Base-by-base conservation (phyloP, 2,113 vertebrate genomes). In the Mugil cephalus region DNA sequence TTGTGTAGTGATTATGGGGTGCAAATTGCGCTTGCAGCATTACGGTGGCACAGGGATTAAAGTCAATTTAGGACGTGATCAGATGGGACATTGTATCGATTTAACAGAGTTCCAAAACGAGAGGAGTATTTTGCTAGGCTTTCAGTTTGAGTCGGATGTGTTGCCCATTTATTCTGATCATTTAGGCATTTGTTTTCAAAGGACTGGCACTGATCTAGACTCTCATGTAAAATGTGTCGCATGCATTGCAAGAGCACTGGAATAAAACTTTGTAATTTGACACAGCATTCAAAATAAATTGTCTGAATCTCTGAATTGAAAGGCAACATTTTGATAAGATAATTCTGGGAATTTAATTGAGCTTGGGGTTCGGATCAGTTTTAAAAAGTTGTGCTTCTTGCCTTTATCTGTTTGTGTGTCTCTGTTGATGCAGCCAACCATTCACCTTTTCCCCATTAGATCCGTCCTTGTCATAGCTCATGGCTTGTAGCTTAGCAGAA, bases 391-490 rank as follows among this genome's bases (percentile, higher is more conserved):
- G 12, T 30, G 58, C 14, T 56, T 14, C 50, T 70, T 62, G 7
- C 6, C 10, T 63, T 52, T 54, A 47, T 4, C 1, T 38, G 39
- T 62, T 69, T 82, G 47, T 76, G 64, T 80, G 47, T 69, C 3
- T 60, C 48, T 54, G 65, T 83, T 61, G 19, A 45, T 45, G 45
- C 61, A 59, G 67, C 68, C 40, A 30, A 56, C 61, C 88, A 89
- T 90, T 81, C 70, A 73, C 80, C 82, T 88, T 88, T 51, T 60
- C 48, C 51, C 69, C 82, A 84, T 88, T 70, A 59, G 79, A 83
- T 64, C 74, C 70, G 60, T 91, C 82, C 74, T 74, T 19, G 59
- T 88, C 87, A 86, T 80, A 71, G 75, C 80, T 85, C 84, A 86
- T 85, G 71, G 74, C 62, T 78, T 80, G 85, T 81, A 71, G 77